Percentiles rank a stretch among this genome's conserved stretches.
Evolutionary conservation across 2,113 vertebrate genomes (phyloP).

Genomic region (Poeciliopsis retropinna): DNA sequence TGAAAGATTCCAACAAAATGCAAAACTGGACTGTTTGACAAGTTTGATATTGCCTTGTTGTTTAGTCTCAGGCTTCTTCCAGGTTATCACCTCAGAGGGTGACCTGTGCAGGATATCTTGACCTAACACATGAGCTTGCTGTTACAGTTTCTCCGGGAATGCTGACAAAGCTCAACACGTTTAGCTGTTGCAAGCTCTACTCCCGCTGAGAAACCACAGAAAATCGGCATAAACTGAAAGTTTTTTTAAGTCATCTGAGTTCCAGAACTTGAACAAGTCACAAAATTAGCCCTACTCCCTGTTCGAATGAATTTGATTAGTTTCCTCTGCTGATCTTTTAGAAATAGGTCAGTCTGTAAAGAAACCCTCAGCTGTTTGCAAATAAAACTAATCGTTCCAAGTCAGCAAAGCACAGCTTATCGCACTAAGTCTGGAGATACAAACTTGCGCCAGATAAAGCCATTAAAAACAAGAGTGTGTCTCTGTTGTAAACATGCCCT

Average conservation of each 20-base stretch:
- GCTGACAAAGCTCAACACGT: slow-evolving; percentile 18
- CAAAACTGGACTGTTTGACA: not conserved
- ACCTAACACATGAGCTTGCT: not conserved
- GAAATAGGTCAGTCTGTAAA: slow-evolving; percentile 30
- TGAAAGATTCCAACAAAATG: not conserved
- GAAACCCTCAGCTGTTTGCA: slow-evolving; percentile 40
- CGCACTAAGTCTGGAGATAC: slow-evolving; percentile 37
- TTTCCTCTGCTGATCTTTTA: slow-evolving; percentile 8
- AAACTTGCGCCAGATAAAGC: slow-evolving; percentile 1
- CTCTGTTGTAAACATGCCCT: slow-evolving; percentile 77
- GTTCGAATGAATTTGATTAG: slow-evolving; percentile 9
- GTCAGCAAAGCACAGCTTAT: slow-evolving; percentile 29
- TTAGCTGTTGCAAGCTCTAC: not conserved
- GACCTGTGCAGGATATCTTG: not conserved
- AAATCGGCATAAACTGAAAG: not conserved
- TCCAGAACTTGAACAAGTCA: not conserved
- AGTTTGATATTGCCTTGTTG: not conserved
- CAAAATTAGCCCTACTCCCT: not conserved
- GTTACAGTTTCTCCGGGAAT: not conserved
- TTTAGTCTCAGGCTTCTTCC: not conserved
- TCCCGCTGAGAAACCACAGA: not conserved
- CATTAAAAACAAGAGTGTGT: slow-evolving; percentile 27
- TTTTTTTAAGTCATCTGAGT: not conserved
- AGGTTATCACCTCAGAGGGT: too few species aligned
- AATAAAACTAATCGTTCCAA: slow-evolving; percentile 21